phyloP scores from a whole-genome alignment of 2,113 vertebrate species.

The Cyanoderma ruficeps region DNA sequence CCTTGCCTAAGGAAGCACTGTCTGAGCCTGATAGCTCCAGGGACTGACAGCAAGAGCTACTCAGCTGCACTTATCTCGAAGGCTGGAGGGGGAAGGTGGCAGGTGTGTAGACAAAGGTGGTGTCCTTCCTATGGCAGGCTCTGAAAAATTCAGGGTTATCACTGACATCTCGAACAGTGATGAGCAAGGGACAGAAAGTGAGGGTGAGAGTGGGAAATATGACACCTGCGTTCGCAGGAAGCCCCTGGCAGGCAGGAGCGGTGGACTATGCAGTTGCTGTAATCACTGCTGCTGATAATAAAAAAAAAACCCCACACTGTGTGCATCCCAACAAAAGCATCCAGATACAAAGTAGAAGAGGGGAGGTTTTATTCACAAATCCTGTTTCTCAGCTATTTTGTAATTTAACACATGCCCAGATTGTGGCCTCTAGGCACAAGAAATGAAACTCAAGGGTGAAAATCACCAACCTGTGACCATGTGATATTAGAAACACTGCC shows the following conservation, averaged over 20 bases:
- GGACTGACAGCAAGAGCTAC: neutral
- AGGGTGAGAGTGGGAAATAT: neutral
- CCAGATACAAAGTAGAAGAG: neutral
- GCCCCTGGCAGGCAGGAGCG: neutral
- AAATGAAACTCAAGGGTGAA: neutral
- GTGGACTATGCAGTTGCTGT: neutral
- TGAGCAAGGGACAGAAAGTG: neutral
- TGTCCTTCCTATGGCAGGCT: neutral
- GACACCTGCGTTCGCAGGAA: neutral
- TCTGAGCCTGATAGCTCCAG: neutral
- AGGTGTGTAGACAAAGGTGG: neutral
- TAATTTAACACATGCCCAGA: neutral
- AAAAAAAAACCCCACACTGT: rapidly evolving
- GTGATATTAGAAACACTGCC: neutral
- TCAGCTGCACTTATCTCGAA: neutral
- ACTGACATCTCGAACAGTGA: neutral
- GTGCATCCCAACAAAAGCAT: neutral
- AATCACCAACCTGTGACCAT: neutral
- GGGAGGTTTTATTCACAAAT: neutral
- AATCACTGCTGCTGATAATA: neutral
- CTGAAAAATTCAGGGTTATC: neutral
- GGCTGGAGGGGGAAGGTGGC: neutral
- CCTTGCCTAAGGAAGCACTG: neutral
- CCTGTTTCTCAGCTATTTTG: neutral
- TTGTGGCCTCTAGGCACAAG: neutral